Evolutionary conservation across 2,888 invertebrate genomes (phyloP).

Genomic region (Hirtodrosophila histrioides): DNA sequence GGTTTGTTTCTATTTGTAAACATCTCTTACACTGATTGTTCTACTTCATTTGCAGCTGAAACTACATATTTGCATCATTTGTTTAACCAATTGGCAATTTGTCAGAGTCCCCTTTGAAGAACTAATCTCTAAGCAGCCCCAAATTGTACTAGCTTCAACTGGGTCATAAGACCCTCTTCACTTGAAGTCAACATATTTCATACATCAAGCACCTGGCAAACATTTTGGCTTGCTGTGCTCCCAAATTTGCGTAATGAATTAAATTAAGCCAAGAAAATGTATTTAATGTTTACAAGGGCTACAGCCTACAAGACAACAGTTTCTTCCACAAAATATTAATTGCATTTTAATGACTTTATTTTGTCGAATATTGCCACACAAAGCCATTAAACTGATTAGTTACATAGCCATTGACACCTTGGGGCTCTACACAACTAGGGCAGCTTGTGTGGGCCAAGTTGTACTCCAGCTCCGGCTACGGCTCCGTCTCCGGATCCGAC

Average conservation of each 20-base stretch:
- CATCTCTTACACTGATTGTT: slow-evolving; percentile 13
- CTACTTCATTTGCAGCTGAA: slow-evolving; percentile 5
- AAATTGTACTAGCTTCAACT: slow-evolving; percentile 3
- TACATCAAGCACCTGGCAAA: slow-evolving; percentile 6
- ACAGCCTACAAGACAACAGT: background rate
- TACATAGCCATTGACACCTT: slow-evolving; percentile 68
- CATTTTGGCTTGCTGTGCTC: slow-evolving; percentile 11
- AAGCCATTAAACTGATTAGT: slow-evolving; percentile 76
- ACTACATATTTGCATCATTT: slow-evolving; percentile 7
- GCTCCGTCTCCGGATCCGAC: too few species aligned
- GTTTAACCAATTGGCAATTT: slow-evolving; percentile 30
- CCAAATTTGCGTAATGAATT: slow-evolving; percentile 61
- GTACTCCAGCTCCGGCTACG: too few species aligned
- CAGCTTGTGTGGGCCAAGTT: slow-evolving; percentile 10
- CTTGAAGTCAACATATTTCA: slow-evolving; percentile 17
- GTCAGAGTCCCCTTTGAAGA: slow-evolving; percentile 4
- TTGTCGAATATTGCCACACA: slow-evolving; percentile 51
- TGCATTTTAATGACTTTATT: slow-evolving; percentile 77
- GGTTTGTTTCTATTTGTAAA: background rate
- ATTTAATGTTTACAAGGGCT: slow-evolving; percentile 21
- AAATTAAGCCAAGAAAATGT: slow-evolving; percentile 62
- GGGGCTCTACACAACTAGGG: slow-evolving; percentile 14
- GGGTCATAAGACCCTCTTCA: slow-evolving; percentile 2
- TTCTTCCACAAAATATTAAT: slow-evolving; percentile 62
- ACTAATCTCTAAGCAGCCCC: background rate